Base-by-base conservation (phyloP, 2,888 invertebrate species). In the Bellardia bayeri region DNA sequence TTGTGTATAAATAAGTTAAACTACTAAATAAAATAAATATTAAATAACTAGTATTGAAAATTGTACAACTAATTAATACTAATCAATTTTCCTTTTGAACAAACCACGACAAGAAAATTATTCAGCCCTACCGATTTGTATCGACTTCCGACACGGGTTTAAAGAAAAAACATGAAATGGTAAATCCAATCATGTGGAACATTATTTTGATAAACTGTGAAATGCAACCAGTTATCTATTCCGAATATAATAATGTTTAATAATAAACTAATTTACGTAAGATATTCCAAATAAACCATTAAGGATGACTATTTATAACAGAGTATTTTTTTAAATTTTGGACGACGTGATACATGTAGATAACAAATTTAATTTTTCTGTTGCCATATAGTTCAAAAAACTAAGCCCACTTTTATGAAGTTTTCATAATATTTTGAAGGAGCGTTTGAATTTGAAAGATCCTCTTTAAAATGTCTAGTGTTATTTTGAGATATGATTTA, bases 121-220 rank as follows among this genome's bases (percentile, higher is more conserved):
- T 13, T 14, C 14, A 51, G 4, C 14, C 3, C 49, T 4, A 51
- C n/a, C 23, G 63, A 16, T 63, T 63, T 63, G n/a, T 63, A 63
- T 63, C 63, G 23, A 37, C 16, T 33, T 40, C 40, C 37, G 63
- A 63, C 63, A 63, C 63, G 11, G 40, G 42, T 76, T 58, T 14
- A 1, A 6, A n/a, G 4, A 2, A 51, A 51, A 51, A 14, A n/a
- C 6, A 51, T 3, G 13, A 14, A 51, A 51, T 5, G 13, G 11
- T 1, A 14, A 14, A 51, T 14, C n/a, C n/a, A 66, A 69, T 61
- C 61, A 61, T 33, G 61, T 61, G 45, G 13, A 45, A 11, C 2
- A 45, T 11, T 3, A 45, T 13, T 37, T 9, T 45, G 45, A 51
- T 51, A 51, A 51, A n/a, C 51, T 2, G 5, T n/a, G 0, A n/a